Base-by-base conservation (phyloP, 2,113 vertebrate species). In the Mugil cephalus region DNA sequence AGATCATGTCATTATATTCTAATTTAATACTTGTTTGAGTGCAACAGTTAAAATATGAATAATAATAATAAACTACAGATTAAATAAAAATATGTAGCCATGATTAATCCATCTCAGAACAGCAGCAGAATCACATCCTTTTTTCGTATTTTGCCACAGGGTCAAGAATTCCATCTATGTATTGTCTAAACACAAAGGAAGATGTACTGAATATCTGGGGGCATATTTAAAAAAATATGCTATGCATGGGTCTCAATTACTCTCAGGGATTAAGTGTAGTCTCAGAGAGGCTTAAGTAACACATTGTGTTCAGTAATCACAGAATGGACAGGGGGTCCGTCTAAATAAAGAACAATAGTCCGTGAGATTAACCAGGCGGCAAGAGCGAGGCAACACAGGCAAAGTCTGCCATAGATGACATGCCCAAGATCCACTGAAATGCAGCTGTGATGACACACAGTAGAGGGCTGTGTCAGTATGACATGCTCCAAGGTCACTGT, bases 321-420 rank as follows among this genome's bases (percentile, higher is more conserved):
- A 82, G 78, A 69, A 59, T 47, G 71, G 81, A 56, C 74, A 74
- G 53, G 47, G 83, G 58, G 79, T 59, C 14, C 15, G 42, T 89
- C 92, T 93, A 93, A 92, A 93, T 76, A 89, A 86, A 90, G 92
- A 87, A 80, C 89, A 71, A 72, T 73, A 85, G 70, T 62, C 84
- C 70, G 46, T 34, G 52, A 83, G 92, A 91, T 93, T 91, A 92
- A 68, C 60, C 56, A 88, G 88, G 83, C 84, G 80, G 79, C 88
- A 82, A 81, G 68, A 84, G 85, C 36, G 5, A 77, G 67, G 65
- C 64, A 74, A 12, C 80, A 65, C 60, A 84, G 74, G 79, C 82
- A 24, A 72, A 82, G 48, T 66, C 83, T 86, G 69, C 69, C 84
- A 89, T 89, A 92, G 91, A 85, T 93, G 91, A 90, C 91, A 51